Base-by-base conservation (phyloP, 92 coral and sea anemone genomes). In the Heteractis magnifica region DNA sequence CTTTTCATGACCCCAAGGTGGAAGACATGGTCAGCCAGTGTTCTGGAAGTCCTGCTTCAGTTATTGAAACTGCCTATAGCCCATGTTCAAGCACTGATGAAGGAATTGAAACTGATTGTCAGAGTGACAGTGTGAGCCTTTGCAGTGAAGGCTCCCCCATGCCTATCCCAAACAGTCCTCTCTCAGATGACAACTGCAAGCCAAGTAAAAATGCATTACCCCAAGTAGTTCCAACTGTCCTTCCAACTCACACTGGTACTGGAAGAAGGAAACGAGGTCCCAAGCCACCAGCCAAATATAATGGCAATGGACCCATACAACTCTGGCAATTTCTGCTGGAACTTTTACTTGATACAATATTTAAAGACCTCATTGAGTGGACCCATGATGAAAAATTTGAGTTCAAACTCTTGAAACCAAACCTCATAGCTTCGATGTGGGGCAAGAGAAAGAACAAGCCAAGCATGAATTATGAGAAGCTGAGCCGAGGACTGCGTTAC, bases 401-500 rank as follows among this genome's bases (percentile, higher is more conserved):
- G 90, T 95, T 95, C 86, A 95, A 95, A 71, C 86, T 95, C 48
- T 87, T 91, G 23, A 92, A 92, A 68, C 98, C 98, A 15, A 56
- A 85, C 4, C 78, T 84, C 0, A 97, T 95, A 3, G 98, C 98
- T 3, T 84, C 79, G 16, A 88, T 90, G 94, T 95, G 98, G 98
- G 98, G 98, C 3, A 92, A 92, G 86, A 81, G 90, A 10, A 95
- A 94, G 76, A 95, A 95, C 77, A 95, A 95, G 85, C 98, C 98
- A 0, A 94, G 92, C 21, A 95, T 95, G 98, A 95, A 95, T 78
- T 95, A 95, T 11, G 98, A 95, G 82, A 95, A 95, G 75, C 87
- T 95, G 4, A 95, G 98, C 86, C 98, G 98, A 78, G 98, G 98
- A 12, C 89, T 95, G 23, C 90, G 98, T 34, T 95, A 95, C 87